phyloP scores from a whole-genome alignment of 2,797 vertebrate genomes.

The Protonibea diacanthus region DNA sequence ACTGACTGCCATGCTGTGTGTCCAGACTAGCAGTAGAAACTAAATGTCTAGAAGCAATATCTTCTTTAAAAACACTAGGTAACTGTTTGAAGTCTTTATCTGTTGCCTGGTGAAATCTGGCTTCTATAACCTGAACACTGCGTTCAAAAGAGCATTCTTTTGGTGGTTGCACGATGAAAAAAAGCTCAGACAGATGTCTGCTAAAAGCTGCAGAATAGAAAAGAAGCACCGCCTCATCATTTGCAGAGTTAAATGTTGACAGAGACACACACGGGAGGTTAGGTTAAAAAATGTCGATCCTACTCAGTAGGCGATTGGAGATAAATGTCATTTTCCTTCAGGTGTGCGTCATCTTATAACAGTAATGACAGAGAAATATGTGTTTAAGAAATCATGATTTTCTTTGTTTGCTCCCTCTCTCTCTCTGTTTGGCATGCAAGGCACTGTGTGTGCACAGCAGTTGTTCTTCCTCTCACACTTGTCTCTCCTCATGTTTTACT shows the following conservation, averaged over 20 bases:
- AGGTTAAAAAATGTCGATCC: slow-evolving; percentile 32
- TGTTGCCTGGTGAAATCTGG: background rate
- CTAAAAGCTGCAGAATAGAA: slow-evolving; percentile 23
- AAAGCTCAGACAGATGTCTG: slow-evolving; percentile 5
- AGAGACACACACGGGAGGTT: slow-evolving; percentile 21
- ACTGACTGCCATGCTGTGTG: background rate
- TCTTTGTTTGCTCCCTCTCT: slow-evolving; percentile 48
- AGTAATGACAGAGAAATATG: slow-evolving; percentile 5
- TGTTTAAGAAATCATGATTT: slow-evolving; percentile 2
- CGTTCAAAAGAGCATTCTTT: background rate
- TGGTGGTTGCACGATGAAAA: slow-evolving; percentile 10
- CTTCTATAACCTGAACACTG: slow-evolving; percentile 5
- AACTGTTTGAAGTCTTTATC: slow-evolving; percentile 12
- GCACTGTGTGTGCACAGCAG: slow-evolving; percentile 27
- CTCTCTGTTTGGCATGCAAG: slow-evolving; percentile 25
- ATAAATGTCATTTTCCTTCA: slow-evolving; percentile 35
- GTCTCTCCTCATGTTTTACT: slow-evolving; percentile 32
- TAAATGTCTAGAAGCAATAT: background rate
- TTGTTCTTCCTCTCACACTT: slow-evolving; percentile 43
- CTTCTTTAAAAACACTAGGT: background rate
- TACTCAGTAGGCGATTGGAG: slow-evolving; percentile 26
- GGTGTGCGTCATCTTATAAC: slow-evolving; percentile 17
- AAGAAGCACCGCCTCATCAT: slow-evolving; percentile 15
- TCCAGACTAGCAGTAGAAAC: background rate
- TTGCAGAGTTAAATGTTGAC: slow-evolving; percentile 27